phyloP scores from a whole-genome alignment of 2,797 vertebrate species.

The Spondyliosoma cantharus region DNA sequence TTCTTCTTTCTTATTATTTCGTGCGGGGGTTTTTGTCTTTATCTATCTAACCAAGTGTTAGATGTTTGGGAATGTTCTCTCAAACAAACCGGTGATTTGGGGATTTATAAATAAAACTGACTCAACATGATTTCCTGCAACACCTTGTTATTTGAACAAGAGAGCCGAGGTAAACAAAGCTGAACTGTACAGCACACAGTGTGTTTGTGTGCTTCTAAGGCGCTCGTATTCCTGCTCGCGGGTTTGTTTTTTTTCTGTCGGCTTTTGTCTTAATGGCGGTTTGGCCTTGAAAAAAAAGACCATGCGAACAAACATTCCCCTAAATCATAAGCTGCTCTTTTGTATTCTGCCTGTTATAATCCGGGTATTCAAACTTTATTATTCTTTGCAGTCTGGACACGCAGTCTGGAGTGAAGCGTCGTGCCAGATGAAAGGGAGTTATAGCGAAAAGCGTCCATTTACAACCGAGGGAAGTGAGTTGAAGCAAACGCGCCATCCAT shows the following conservation, averaged over 20 bases:
- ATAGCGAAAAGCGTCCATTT: slow-evolving; percentile 8
- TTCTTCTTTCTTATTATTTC: background rate
- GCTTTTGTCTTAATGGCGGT: slow-evolving; percentile 28
- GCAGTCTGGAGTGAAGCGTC: slow-evolving; percentile 17
- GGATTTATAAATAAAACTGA: background rate
- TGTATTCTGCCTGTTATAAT: background rate
- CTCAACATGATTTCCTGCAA: slow-evolving; percentile 10
- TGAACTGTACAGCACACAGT: background rate
- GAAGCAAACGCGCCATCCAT: background rate
- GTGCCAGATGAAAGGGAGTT: background rate
- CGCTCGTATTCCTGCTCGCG: background rate
- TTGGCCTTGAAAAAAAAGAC: slow-evolving; percentile 24
- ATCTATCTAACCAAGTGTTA: background rate
- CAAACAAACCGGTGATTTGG: slow-evolving; percentile 12
- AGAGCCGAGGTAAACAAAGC: slow-evolving; percentile 18
- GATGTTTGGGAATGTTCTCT: background rate
- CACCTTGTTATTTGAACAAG: slow-evolving; percentile 16
- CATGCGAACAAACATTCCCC: slow-evolving; percentile 14
- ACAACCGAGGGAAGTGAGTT: slow-evolving; percentile 7
- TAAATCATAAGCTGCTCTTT: slow-evolving; percentile 1
- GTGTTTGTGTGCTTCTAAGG: slow-evolving; percentile 13
- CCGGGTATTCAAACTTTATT: background rate
- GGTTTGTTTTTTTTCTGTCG: slow-evolving; percentile 14
- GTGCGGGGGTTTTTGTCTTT: background rate
- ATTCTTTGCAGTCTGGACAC: slow-evolving; percentile 1